These are phyloP conservation scores for Malurus leucopterus DNA, from an alignment of 2,797 vertebrate species.

Conservation along the genomic window DNA sequence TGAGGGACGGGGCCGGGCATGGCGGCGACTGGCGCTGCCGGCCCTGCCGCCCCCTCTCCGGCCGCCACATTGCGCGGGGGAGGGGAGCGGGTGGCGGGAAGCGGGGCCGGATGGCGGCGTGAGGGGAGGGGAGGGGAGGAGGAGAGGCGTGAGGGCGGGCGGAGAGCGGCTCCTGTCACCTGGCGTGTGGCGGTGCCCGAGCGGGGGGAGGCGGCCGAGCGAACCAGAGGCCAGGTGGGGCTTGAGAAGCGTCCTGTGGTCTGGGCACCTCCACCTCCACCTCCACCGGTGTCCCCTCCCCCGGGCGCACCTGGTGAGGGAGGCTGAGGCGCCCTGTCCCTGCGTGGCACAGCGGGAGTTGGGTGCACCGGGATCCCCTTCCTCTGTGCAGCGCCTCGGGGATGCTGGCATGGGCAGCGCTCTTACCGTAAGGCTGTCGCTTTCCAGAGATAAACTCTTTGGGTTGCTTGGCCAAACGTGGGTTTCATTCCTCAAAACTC, in stretches of 20 bases:
- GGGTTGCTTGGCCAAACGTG: neutral
- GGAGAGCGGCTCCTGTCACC: neutral
- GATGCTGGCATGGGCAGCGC: neutral
- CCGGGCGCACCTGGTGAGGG: accelerated
- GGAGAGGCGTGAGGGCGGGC: too few species aligned
- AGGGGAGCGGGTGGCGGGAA: neutral
- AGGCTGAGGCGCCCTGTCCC: accelerated
- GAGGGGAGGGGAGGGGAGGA: neutral
- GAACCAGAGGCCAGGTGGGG: neutral
- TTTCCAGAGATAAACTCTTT: neutral
- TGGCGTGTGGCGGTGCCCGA: neutral
- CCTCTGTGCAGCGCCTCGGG: accelerated
- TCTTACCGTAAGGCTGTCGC: neutral
- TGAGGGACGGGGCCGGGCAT: neutral
- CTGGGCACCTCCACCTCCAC: accelerated
- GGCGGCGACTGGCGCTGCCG: neutral
- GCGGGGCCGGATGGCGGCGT: neutral
- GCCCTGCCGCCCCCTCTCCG: neutral
- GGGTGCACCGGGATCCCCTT: accelerated
- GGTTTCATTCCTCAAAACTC: neutral
- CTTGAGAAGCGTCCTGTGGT: accelerated
- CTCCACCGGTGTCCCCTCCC: accelerated
- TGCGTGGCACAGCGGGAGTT: accelerated
- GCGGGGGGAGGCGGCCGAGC: accelerated
- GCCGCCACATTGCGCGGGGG: neutral